A percentile compares a stretch with the other conserved stretches of the same genome.
Conservation (phyloP, 2,797 vertebrate species). For the Danio tinwini region DNA sequence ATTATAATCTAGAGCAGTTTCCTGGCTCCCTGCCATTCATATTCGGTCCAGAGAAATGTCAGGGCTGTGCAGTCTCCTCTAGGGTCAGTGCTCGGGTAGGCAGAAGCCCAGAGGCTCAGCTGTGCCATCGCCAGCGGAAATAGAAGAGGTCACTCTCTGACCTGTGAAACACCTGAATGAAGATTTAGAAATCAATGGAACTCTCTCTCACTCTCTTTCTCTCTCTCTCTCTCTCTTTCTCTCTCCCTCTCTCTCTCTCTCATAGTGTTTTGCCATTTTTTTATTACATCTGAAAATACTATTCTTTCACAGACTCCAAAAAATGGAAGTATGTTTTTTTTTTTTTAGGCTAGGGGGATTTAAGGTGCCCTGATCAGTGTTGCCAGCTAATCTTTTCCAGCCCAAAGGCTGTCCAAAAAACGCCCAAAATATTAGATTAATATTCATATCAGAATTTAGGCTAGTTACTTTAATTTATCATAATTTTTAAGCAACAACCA, state of each 20-base stretch:
- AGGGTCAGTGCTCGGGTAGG: constrained; percentile 52
- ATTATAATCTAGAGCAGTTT: constrained; percentile 56
- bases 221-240: constrained; percentile 24
- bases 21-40: constrained; percentile 56
- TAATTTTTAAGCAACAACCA: too few species aligned
- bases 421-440: too few species aligned
- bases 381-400: too few species aligned
- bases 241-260: too few species aligned
- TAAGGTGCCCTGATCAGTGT: not conserved
- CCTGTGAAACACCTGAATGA: constrained; percentile 51
- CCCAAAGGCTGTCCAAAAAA: too few species aligned
- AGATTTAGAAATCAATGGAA: constrained; percentile 57
- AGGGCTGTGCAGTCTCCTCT: constrained; percentile 48
- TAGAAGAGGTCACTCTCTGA: constrained; percentile 52
- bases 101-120: constrained; percentile 55
- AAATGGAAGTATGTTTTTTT: constrained; percentile 16
- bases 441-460: too few species aligned
- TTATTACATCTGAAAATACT: constrained; percentile 34
- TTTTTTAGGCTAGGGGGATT: constrained; percentile 19
- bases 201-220: constrained; percentile 7
- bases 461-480: too few species aligned
- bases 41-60: constrained; percentile 62
- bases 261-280: constrained; percentile 10
- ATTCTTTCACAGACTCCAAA: constrained; percentile 15
- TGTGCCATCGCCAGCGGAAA: constrained; percentile 50